Percentiles rank a stretch among this genome's conserved stretches.
These are phyloP conservation scores for Scatophagus argus DNA, from an alignment of 2,113 vertebrate species.

Conservation along the genomic window DNA sequence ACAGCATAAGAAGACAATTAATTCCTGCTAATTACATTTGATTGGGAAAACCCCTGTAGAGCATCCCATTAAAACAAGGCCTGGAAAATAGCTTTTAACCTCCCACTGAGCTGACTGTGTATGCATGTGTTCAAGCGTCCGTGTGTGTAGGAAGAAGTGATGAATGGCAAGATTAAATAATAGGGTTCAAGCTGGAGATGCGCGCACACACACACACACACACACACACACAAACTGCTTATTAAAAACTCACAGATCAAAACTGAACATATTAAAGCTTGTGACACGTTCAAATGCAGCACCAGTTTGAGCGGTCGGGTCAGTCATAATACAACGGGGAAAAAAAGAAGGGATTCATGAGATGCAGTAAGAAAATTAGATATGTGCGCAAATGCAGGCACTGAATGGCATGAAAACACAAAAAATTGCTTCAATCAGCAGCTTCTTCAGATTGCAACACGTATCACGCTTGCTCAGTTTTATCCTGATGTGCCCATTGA, in stretches of 20 bases:
- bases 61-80: conserved; percentile 58
- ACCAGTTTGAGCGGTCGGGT: no score
- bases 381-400: no score
- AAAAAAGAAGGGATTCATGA: not conserved
- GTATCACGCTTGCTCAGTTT: no score
- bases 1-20: conserved; percentile 15
- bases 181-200: conserved; percentile 20
- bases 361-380: not conserved
- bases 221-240: conserved; percentile 30
- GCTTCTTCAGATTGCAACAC: no score
- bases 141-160: conserved; percentile 24
- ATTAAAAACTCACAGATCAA: conserved; percentile 39
- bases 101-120: conserved; percentile 38
- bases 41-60: conserved; percentile 48
- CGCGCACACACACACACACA: conserved; percentile 17
- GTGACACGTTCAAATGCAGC: no score
- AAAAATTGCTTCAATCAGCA: no score
- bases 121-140: not conserved
- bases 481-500: no score
- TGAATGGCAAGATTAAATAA: conserved; percentile 57
- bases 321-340: not conserved
- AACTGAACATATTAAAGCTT: not conserved
- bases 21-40: conserved; percentile 58
- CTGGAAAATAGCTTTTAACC: conserved; percentile 57
- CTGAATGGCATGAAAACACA: no score